These are phyloP conservation scores for Enteromius anoplus DNA, from an alignment of 2,797 vertebrate species.

Conservation along the genomic window DNA sequence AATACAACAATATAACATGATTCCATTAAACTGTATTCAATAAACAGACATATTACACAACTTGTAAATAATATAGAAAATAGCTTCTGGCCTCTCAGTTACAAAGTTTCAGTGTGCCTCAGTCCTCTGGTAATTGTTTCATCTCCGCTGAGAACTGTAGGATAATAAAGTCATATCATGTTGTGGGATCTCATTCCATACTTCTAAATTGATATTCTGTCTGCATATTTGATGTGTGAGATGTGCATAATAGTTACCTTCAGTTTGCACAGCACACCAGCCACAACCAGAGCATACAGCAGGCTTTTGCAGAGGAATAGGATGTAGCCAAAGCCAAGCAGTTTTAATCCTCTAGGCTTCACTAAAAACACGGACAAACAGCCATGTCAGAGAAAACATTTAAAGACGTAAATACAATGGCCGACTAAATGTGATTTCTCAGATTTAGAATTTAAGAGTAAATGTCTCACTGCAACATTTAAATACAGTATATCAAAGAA, in stretches of 20 bases:
- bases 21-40: not conserved
- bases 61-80: not conserved
- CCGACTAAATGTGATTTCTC: not conserved
- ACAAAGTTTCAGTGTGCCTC: not conserved
- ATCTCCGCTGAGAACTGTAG: slow-evolving; percentile 9
- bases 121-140: slow-evolving; percentile 15
- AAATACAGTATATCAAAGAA: not conserved
- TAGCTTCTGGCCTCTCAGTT: not conserved
- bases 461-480: not conserved
- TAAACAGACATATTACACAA: not conserved
- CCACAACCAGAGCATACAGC: slow-evolving; percentile 52
- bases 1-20: not conserved
- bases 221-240: slow-evolving; percentile 1
- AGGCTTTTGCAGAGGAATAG: slow-evolving; percentile 55
- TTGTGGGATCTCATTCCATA: not conserved
- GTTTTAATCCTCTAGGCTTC: not conserved
- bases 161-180: not conserved
- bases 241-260: slow-evolving; percentile 42
- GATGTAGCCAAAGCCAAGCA: slow-evolving; percentile 41
- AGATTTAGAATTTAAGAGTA: not conserved
- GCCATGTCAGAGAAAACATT: not conserved
- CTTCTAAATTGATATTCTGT: not conserved
- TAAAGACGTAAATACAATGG: not conserved
- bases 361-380: slow-evolving; percentile 35
- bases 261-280: slow-evolving; percentile 51